These are phyloP conservation scores for Acronicta alni DNA, from an alignment of 2,888 invertebrate genomes.

Conservation along the genomic window DNA sequence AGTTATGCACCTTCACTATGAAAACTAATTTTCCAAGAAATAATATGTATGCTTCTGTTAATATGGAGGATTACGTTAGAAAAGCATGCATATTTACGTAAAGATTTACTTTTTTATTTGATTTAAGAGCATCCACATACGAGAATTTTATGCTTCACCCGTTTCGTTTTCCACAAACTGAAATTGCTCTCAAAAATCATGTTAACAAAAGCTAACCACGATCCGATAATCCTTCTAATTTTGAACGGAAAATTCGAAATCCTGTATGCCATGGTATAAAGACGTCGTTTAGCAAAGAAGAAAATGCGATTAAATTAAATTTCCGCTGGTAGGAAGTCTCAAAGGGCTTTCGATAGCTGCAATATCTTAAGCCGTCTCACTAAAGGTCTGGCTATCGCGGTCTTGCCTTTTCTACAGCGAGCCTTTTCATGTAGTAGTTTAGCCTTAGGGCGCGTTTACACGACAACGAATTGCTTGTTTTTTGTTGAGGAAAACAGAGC, in stretches of 20 bases:
- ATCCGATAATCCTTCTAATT: constrained; percentile 53
- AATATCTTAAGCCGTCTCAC: constrained; percentile 81
- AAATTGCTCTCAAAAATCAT: constrained; percentile 20
- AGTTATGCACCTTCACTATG: too few relatives aligned
- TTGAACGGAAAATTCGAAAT: constrained; percentile 68
- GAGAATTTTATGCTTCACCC: background rate
- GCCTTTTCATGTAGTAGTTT: constrained; percentile 64
- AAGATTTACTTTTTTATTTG: background rate
- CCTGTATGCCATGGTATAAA: constrained; percentile 69
- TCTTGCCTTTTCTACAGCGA: constrained; percentile 62
- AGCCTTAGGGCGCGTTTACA: constrained; percentile 55
- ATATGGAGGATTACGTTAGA: background rate
- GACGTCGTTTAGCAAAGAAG: constrained; percentile 78
- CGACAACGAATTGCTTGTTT: constrained; percentile 55
- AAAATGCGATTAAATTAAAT: constrained; percentile 87
- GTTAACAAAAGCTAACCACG: constrained; percentile 30
- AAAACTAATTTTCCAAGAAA: too few relatives aligned
- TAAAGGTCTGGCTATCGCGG: constrained; percentile 70
- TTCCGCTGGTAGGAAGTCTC: constrained; percentile 81
- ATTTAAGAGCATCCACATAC: background rate
- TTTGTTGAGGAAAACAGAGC: constrained; percentile 51
- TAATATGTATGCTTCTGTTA: background rate
- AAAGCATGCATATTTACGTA: background rate
- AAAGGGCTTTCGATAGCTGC: constrained; percentile 83
- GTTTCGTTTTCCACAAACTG: background rate